Evolutionary conservation across 2,113 vertebrate species (phyloP), one percentile per base, ranked within the genome.

Genomic region (Scartelaos histophorus): DNA sequence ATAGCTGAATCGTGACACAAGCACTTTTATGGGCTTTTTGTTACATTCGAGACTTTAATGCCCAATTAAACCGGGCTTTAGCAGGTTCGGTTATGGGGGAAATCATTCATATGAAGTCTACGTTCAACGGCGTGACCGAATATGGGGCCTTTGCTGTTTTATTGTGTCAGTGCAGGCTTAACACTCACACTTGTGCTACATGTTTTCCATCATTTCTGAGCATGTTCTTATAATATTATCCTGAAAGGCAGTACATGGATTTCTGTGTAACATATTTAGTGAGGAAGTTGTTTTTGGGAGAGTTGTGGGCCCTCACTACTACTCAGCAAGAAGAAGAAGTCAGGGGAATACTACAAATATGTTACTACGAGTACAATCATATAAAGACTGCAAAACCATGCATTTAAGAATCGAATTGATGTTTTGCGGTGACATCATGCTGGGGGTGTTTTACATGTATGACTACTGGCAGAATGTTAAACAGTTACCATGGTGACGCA

Each of bases 31-130:
- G 66, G 64, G 57, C 9, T 66, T 53, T 64, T 69, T 57, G 46
- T 80, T 78, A 74, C 56, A 69, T 79, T 79, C 61, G 60, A 45
- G 75, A 78, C 49, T 43, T 76, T 74, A 74, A 80, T 67, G 38
- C 56, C 29, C 25, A 51, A 72, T 84, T 82, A 71, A 58, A 76
- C 75, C 72, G 19, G 29, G 25, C 21, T 69, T 67, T 54, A 61
- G 29, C 43, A 67, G 82, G 38, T 70, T 69, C n/a, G 67, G 61
- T 22, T 67, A n/a, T 29, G 71, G 4, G 60, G 35, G 71, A 71
- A 80, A 57, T 53, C 21, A 24, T 74, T 69, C 70, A 53, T 35
- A 66, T 67, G 65, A 43, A 68, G 22, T 69, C 53, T 47, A 15
- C 21, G 68, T 3, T 61, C 72, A 60, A 54, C 29, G 49, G 19